Evolutionary conservation across 2,797 vertebrate species (phyloP).

Genomic region (Chaunax sp.): DNA sequence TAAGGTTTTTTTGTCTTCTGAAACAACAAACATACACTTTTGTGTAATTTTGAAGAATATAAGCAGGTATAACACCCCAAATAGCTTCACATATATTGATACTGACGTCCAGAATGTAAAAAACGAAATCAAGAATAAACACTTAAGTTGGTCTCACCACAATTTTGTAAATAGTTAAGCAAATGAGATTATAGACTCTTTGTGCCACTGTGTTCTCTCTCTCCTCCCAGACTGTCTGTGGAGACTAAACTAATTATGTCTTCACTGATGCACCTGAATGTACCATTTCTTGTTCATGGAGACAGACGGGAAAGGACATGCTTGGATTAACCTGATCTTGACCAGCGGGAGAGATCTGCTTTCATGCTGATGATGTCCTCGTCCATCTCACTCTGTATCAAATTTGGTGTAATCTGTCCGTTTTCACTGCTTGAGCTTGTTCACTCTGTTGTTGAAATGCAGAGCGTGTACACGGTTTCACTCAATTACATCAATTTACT

Average conservation of each 20-base stretch:
- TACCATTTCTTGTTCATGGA: constrained; percentile 49
- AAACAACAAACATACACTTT: background rate
- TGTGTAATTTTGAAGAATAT: constrained; percentile 1
- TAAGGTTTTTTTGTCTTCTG: constrained; percentile 15
- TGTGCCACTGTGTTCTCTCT: constrained; percentile 30
- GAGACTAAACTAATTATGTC: constrained; percentile 60
- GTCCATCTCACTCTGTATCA: background rate
- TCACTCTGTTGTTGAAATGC: constrained; percentile 43
- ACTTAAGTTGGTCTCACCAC: constrained; percentile 26
- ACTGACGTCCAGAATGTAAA: background rate
- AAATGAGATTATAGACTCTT: constrained; percentile 42
- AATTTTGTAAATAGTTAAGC: constrained; percentile 32
- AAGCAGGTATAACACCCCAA: background rate
- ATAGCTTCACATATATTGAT: constrained; percentile 1
- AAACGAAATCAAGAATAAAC: constrained; percentile 3
- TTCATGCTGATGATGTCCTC: constrained; percentile 19
- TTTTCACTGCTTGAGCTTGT: constrained; percentile 10
- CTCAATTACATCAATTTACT: constrained; percentile 33
- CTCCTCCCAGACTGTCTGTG: constrained; percentile 18
- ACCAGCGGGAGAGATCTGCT: constrained; percentile 12
- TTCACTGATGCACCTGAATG: constrained; percentile 62
- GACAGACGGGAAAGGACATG: constrained; percentile 21
- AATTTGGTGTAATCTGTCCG: background rate
- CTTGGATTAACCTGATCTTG: constrained; percentile 39
- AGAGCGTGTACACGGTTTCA: constrained; percentile 20